Percentiles rank a stretch among this genome's conserved stretches.
phyloP scores from a whole-genome alignment of 2,888 invertebrate species.

The Lamellibrachia satsuma region DNA sequence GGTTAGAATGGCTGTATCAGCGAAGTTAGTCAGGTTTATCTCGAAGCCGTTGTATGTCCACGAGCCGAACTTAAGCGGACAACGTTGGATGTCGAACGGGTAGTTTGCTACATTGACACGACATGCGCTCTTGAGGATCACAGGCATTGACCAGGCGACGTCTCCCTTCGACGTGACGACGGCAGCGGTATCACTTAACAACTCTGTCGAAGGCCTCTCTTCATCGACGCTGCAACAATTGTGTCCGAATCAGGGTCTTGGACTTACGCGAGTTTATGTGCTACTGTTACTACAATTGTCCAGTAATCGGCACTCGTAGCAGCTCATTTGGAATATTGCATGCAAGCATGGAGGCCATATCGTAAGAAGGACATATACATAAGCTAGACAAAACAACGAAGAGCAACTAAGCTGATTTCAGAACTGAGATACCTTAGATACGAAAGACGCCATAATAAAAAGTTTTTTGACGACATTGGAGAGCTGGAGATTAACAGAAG shows the following conservation, averaged over 20 bases:
- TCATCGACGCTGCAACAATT: constrained; percentile 40
- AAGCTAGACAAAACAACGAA: not conserved
- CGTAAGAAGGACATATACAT: too few species aligned
- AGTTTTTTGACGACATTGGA: not conserved
- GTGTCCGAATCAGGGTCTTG: not conserved
- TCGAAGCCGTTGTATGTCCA: constrained; percentile 71
- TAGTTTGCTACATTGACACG: constrained; percentile 43
- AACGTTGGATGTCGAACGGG: constrained; percentile 90
- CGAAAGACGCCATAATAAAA: not conserved
- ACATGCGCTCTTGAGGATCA: constrained; percentile 43
- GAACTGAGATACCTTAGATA: not conserved
- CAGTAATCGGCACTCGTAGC: too few species aligned
- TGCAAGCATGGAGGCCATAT: too few species aligned
- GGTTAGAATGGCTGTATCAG: constrained; percentile 37
- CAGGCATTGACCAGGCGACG: constrained; percentile 42
- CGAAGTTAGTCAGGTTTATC: constrained; percentile 50
- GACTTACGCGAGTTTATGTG: not conserved
- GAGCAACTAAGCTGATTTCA: too few species aligned
- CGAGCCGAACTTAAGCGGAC: constrained; percentile 92
- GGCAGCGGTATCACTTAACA: constrained; percentile 41
- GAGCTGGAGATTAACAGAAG: too few species aligned
- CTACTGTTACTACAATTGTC: not conserved
- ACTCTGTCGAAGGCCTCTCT: constrained; percentile 40
- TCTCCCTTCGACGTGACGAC: constrained; percentile 40
- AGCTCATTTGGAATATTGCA: too few species aligned